Base-by-base conservation (phyloP, 1,140 invertebrate species). In the Zaprionus gabonicus region DNA sequence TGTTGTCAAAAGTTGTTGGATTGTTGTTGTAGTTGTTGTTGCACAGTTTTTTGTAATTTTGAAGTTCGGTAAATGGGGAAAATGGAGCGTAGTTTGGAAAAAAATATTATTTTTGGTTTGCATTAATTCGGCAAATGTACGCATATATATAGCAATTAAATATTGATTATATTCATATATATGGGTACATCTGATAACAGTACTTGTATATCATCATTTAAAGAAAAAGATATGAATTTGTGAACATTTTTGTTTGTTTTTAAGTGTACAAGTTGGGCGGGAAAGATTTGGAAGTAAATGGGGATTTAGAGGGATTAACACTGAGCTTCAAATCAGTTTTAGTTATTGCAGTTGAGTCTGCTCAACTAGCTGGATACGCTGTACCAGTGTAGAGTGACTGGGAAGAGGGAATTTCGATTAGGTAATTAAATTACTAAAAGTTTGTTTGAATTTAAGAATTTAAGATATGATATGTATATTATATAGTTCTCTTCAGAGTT, bases 41-140 rank as follows among this genome's bases (percentile, higher is more conserved):
- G 74, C 66, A 76, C 68, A 58, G 85, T 85, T 78, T 78, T 77
- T 78, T 84, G 71, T 74, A 70, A 60, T 84, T 79, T 83, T 79
- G 65, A 51, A 67, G 71, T 73, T 63, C 75, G 58, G 58, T 85
- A 46, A 46, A 63, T 49, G 77, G 85, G 85, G 85, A 76, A 62
- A 72, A 80, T 80, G 78, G 63, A 80, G 78, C 71, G 81, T 72
- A 79, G 55, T 80, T 46, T 72, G 73, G 58, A 80, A 67, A 0
- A 70, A 70, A 76, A 75, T 78, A 46, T 79, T 72, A 78, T 81
- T 81, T 63, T 68, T 49, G 17, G 23, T 56, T 74, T 59, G 41
- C 72, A 75, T 71, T 58, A 55, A 58, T 69, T 62, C 17, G 5
- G 23, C 28, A 49, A 13, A 71, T 60, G 46, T 51, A 80, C 69